Percentiles rank a stretch among this genome's conserved stretches.
Conservation (phyloP, 2,888 invertebrate genomes). For the Zhuqinia jingwanae region DNA sequence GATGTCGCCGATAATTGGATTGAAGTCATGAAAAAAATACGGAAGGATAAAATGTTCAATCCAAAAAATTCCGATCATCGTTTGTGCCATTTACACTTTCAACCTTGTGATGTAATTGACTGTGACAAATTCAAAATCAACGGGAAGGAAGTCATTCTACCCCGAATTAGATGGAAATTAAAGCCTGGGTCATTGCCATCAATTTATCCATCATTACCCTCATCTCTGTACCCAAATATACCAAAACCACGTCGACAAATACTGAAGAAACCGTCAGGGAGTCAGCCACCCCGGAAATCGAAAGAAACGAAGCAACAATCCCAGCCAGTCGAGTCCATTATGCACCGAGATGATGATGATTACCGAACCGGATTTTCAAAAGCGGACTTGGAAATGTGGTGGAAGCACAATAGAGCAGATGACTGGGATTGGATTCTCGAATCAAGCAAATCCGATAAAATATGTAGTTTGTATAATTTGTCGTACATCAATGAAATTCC, state of each 20-base stretch:
- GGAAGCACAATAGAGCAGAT: no score
- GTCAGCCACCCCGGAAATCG: no score
- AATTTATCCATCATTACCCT: neutral
- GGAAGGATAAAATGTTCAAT: neutral
- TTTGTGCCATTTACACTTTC: conserved; percentile 27
- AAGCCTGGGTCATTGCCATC: neutral
- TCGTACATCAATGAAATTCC: no score
- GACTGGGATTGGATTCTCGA: no score
- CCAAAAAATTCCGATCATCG: neutral
- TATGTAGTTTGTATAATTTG: no score
- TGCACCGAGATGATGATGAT: no score
- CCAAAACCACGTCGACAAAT: neutral
- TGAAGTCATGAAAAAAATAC: neutral
- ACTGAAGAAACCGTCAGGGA: no score
- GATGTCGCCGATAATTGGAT: neutral
- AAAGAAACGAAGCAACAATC: no score
- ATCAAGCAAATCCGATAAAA: no score
- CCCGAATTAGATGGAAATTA: neutral
- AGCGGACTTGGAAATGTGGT: no score
- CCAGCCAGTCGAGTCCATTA: no score
- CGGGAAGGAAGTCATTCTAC: neutral
- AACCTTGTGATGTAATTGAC: conserved; percentile 7
- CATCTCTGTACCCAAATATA: neutral
- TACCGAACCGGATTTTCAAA: no score
- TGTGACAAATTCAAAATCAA: neutral